A percentile compares a stretch with the other conserved stretches of the same genome.
Evolutionary conservation across 2,113 vertebrate species (phyloP).

Genomic region (Prionailurus viverrinus): DNA sequence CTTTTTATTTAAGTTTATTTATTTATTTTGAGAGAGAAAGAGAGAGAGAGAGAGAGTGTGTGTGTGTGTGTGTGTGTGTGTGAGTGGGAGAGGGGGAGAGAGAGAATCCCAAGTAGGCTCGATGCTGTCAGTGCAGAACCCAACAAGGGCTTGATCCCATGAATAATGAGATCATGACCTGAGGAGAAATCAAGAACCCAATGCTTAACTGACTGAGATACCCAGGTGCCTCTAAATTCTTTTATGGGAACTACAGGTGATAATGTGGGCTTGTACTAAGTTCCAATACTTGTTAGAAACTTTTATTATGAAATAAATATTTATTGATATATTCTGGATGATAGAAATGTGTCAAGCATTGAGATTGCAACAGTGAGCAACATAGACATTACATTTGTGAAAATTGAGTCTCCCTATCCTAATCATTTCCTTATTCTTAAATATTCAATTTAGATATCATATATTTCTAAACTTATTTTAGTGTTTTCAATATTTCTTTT

Average conservation of each 20-base stretch:
- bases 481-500: not conserved
- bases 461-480: not conserved
- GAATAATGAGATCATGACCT: too few species aligned
- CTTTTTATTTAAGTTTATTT: too few species aligned
- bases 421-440: not conserved
- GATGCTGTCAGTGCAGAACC: too few species aligned
- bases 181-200: too few species aligned
- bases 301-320: not conserved
- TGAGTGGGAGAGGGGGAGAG: too few species aligned
- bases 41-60: too few species aligned
- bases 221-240: not conserved
- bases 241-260: not conserved
- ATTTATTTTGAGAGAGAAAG: too few species aligned
- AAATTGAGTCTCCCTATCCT: not conserved
- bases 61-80: too few species aligned
- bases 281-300: not conserved
- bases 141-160: too few species aligned
- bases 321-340: not conserved
- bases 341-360: not conserved
- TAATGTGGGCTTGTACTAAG: not conserved
- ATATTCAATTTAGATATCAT: not conserved
- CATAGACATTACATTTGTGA: not conserved
- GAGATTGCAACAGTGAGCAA: not conserved
- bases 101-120: too few species aligned
- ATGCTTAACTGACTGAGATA: too few species aligned